Base-by-base conservation (phyloP, 2,888 invertebrate species). In the Cetonia aurata region DNA sequence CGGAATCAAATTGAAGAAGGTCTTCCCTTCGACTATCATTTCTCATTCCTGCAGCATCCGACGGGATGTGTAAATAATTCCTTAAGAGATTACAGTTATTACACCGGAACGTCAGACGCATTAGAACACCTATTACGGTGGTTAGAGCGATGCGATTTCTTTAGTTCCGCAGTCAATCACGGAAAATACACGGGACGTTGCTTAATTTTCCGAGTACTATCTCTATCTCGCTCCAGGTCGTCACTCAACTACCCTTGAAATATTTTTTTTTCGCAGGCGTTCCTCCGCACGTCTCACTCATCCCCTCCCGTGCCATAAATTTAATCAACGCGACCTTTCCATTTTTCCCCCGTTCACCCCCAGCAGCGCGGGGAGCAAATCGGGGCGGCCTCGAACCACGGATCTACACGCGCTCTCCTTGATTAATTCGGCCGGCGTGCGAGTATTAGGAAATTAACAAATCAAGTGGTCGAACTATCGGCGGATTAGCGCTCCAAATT, bases 191-290 rank as follows among this genome's bases (percentile, higher is more conserved):
- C 76, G 76, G 76, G 70, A 76, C 75, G 74, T 74, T 78, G 78
- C 77, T 78, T 79, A 79, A 80, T 79, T 79, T 77, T 77, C 78
- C 78, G 78, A 80, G 80, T 80, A 77, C 76, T 77, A 73, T 72
- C 71, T 72, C 75, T 74, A 69, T 78, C 78, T 78, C 78, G 72
- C 74, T 78, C 72, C 12, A 2, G 53, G 19, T 31, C 25, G 25
- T 67, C 72, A 46, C 74, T 62, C 71, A 68, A 56, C 37, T 25
- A 31, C 60, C 71, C 53, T 53, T 3, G 12, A 53, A 53, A 53
- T 53, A 53, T 53, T 53, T 53, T 53, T 25, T 25, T 53, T 31
- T 31, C 1, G n/a, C 19, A n/a, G 10, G 3, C 9, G 10, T 25
- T 9, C 25, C n/a, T 3, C 9, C 17, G 50, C 50, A 15, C 44